phyloP scores from a whole-genome alignment of 2,113 vertebrate species.

The Delphinapterus leucas region DNA sequence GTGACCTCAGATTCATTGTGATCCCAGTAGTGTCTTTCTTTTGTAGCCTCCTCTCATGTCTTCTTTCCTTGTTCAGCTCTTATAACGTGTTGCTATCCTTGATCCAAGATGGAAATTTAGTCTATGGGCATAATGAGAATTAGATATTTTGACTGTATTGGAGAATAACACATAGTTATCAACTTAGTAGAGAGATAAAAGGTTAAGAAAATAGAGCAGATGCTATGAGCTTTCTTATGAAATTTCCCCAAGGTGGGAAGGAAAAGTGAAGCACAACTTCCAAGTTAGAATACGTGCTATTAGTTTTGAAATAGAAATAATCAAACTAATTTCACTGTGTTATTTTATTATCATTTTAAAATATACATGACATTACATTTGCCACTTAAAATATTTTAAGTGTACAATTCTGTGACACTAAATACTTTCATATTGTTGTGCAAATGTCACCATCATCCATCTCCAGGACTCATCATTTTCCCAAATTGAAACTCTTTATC shows the following conservation, averaged over 20 bases:
- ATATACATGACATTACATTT: background rate
- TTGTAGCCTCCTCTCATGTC: background rate
- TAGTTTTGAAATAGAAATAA: background rate
- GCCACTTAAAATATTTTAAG: background rate
- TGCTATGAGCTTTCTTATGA: background rate
- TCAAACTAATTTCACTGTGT: background rate
- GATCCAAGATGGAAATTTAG: background rate
- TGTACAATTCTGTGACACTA: background rate
- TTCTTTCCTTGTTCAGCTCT: background rate
- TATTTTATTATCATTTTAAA: background rate
- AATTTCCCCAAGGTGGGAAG: background rate
- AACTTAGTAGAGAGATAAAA: background rate
- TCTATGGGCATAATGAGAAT: background rate
- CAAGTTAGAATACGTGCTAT: background rate
- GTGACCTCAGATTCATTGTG: background rate
- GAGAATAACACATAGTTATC: background rate
- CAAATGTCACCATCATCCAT: background rate
- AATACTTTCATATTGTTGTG: background rate
- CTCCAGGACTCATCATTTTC: background rate
- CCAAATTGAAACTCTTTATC: background rate
- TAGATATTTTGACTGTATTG: background rate
- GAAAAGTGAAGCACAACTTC: background rate
- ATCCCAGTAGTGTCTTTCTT: background rate
- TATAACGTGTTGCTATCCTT: background rate
- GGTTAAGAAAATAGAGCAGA: background rate